Base-by-base conservation (phyloP, 1,140 invertebrate species). In the Anoplolepis gracilipes region DNA sequence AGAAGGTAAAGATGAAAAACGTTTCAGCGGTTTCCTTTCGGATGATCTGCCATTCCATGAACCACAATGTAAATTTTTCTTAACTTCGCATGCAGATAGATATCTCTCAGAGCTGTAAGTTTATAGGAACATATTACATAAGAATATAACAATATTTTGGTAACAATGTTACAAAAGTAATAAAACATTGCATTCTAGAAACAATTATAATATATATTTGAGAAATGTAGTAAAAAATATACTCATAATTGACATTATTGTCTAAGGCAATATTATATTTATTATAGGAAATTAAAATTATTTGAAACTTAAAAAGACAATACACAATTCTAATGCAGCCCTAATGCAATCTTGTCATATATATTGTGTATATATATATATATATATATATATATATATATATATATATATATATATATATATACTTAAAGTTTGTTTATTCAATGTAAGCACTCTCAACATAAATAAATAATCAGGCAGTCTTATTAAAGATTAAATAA, bases 1-100 rank as follows among this genome's bases (percentile, higher is more conserved):
- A 6, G 91, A 92, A 25, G 94, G 94, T 84, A 94, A 65, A 8
- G 94, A 95, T 25, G 93, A 87, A 65, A 92, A 92, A 86, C 93
- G 91, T 57, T 91, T 91, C 33, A 92, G 84, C 65, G 86, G 64
- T 69, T 88, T 79, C 77, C 77, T 85, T 30, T 88, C 84, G 39
- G 59, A 86, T 28, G 33, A 62, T 28, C 70, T 75, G 62, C 92
- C 93, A 53, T 87, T 91, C 94, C 93, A 95, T 0, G 93, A 94
- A 57, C 88, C 90, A 88, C 92, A 88, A 67, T 92, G 92, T 49
- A 55, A 78, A 55, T 64, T 92, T 86, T 88, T 93, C 22, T 64
- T 87, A 64, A 86, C 86, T 73, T 86, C 78, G 39, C 86, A 81
- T 85, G 81, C 65, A 69, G 87, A 92, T 73, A 90, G 87, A 64